phyloP scores from a whole-genome alignment of 2,797 vertebrate genomes.

The Labeo calbasu region DNA sequence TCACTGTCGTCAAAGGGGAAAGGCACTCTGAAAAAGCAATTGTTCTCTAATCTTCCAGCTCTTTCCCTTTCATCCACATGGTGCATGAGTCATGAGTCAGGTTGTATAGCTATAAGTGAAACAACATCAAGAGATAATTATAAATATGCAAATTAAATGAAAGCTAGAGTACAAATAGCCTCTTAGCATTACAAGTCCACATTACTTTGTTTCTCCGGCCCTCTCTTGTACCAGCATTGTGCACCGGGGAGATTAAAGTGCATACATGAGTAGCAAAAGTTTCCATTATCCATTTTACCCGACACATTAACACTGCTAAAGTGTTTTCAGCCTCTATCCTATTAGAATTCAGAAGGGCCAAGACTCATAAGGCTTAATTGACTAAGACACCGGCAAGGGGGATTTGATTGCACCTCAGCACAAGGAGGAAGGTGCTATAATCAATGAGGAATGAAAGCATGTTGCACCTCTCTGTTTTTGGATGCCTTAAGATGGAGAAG shows the following conservation, averaged over 20 bases:
- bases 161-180: neutral
- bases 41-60: conserved; percentile 27
- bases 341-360: conserved; percentile 44
- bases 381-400: conserved; percentile 35
- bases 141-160: conserved; percentile 27
- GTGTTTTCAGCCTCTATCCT: conserved; percentile 19
- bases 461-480: conserved; percentile 38
- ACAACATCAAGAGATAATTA: conserved; percentile 31
- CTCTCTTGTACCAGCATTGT: conserved; percentile 3
- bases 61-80: conserved; percentile 31
- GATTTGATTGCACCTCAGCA: conserved; percentile 38
- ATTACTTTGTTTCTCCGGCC: neutral
- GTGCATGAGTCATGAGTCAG: conserved; percentile 52
- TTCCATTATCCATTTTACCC: conserved; percentile 38
- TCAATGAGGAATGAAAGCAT: conserved; percentile 64
- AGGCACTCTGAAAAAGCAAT: conserved; percentile 13
- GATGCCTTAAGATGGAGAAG: conserved; percentile 23
- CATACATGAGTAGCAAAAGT: conserved; percentile 37
- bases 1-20: conserved; percentile 17
- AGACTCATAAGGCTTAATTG: conserved; percentile 43
- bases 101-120: conserved; percentile 24
- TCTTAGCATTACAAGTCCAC: conserved; percentile 14
- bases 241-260: conserved; percentile 28
- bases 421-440: conserved; percentile 49
- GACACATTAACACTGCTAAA: conserved; percentile 24